A percentile compares a stretch with the other conserved stretches of the same genome.
Evolutionary conservation across 2,888 invertebrate genomes (phyloP).

Genomic region (Peribatodes rhomboidaria): DNA sequence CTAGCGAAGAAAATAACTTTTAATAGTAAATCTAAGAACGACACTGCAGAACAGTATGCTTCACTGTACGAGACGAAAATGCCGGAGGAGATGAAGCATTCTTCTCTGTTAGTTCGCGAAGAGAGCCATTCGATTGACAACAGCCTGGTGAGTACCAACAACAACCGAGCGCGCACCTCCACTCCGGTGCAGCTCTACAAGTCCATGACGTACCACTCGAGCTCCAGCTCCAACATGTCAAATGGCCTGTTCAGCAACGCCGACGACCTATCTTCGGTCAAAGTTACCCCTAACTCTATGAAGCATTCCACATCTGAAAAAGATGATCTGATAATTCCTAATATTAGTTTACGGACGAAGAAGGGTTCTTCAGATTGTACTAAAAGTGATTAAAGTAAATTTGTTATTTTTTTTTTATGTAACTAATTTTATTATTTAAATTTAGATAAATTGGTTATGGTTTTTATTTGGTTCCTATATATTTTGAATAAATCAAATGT

Average conservation of each 20-base stretch:
- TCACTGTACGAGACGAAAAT: conserved; percentile 79
- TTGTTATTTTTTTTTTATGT: conserved; percentile 43
- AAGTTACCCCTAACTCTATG: conserved; percentile 77
- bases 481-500: conserved; percentile 45
- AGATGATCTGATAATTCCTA: conserved; percentile 82
- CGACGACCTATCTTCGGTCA: conserved; percentile 86
- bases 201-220: conserved; percentile 77
- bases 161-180: conserved; percentile 83
- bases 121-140: conserved; percentile 63
- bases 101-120: conserved; percentile 53
- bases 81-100: conserved; percentile 74
- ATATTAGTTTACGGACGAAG: conserved; percentile 75
- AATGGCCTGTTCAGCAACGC: conserved; percentile 83
- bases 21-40: conserved; percentile 68
- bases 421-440: conserved; percentile 48
- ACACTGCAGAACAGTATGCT: conserved; percentile 71
- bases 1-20: conserved; percentile 80
- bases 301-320: conserved; percentile 80
- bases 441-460: conserved; percentile 40
- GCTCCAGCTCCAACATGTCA: conserved; percentile 80
- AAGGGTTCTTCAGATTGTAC: conserved; percentile 71
- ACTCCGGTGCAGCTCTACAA: conserved; percentile 85
- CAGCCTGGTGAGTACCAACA: conserved; percentile 60
- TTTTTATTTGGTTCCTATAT: conserved; percentile 44
- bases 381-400: conserved; percentile 69